Conservation (phyloP, 2,888 invertebrate species). For the Eustalomyia histrio region DNA sequence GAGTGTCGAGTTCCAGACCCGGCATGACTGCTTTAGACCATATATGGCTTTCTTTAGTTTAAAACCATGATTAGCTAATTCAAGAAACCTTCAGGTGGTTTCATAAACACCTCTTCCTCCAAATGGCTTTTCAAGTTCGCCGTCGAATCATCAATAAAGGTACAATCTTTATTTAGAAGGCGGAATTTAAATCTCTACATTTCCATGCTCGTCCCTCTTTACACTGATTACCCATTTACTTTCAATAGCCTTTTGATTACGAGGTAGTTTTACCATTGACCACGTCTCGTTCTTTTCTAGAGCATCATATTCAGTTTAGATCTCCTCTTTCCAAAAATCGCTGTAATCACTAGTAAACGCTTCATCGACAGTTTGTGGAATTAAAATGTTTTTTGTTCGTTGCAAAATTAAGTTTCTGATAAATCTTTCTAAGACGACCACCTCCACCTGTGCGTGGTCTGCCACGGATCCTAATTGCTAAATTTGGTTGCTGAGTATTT, state of each 20-base stretch:
- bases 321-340: slow-evolving; percentile 18
- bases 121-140: slow-evolving; percentile 61
- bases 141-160: slow-evolving; percentile 50
- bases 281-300: slow-evolving; percentile 44
- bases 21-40: slow-evolving; percentile 67
- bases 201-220: slow-evolving; percentile 48
- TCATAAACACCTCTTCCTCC: slow-evolving; percentile 55
- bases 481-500: neutral
- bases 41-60: slow-evolving; percentile 64
- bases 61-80: slow-evolving; percentile 47
- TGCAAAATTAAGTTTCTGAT: slow-evolving; percentile 9
- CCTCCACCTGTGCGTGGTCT: too few species aligned
- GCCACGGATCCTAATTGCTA: too few species aligned
- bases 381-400: slow-evolving; percentile 2
- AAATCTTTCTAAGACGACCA: too few species aligned
- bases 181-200: slow-evolving; percentile 61
- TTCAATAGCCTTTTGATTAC: slow-evolving; percentile 43
- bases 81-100: slow-evolving; percentile 53
- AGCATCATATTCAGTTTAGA: slow-evolving; percentile 29
- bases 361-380: slow-evolving; percentile 16
- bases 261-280: slow-evolving; percentile 48
- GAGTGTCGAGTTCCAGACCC: too few species aligned
- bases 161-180: slow-evolving; percentile 60
- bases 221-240: slow-evolving; percentile 58
- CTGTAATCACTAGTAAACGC: slow-evolving; percentile 14